Percentiles rank a stretch among this genome's conserved stretches.
Conservation (phyloP, 2,113 vertebrate genomes). For the Tachysurus vachellii region DNA sequence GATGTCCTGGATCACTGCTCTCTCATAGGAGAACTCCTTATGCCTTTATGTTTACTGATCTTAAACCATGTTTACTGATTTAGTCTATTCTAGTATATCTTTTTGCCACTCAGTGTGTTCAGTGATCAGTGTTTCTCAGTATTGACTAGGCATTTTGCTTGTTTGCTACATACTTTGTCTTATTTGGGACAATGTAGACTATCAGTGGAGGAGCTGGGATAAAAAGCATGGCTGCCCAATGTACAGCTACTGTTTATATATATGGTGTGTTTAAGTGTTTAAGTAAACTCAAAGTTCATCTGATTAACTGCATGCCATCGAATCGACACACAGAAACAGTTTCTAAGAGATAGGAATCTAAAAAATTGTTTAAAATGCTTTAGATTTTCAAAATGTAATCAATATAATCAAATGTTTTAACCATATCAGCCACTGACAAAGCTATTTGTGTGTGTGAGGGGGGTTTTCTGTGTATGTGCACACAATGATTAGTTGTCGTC, state of each 20-base stretch:
- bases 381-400: background rate
- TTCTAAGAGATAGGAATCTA: background rate
- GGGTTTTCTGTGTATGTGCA: constrained; percentile 20
- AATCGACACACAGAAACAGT: no score
- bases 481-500: constrained; percentile 46
- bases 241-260: background rate
- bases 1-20: background rate
- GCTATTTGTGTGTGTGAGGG: constrained; percentile 15
- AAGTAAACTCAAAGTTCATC: background rate
- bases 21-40: background rate
- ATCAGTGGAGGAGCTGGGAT: background rate
- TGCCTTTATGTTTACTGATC: background rate
- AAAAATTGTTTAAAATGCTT: background rate
- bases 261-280: background rate
- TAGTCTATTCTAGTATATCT: background rate
- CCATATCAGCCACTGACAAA: background rate
- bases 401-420: background rate
- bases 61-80: background rate
- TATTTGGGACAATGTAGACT: background rate
- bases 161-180: background rate
- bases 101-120: background rate
- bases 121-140: background rate
- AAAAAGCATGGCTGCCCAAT: background rate
- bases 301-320: background rate
- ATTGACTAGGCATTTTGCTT: background rate